These are phyloP conservation scores for Dromas ardeola DNA, from an alignment of 2,113 vertebrate species.

Conservation along the genomic window DNA sequence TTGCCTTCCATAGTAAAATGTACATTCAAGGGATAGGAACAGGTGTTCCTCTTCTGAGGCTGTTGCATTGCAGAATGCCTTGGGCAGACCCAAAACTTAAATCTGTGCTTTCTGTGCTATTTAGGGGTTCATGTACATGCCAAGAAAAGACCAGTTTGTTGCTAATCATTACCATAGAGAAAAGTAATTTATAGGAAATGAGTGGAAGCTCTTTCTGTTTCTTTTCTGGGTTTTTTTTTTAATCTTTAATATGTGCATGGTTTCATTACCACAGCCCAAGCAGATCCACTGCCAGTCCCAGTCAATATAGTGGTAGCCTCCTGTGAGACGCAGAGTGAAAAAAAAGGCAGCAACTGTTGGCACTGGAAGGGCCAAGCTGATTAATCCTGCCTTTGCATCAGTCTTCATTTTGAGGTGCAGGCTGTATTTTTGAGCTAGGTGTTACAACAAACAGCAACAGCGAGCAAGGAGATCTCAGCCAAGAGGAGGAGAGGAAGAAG, in stretches of 20 bases:
- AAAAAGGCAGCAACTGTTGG: neutral
- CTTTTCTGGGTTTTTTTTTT: neutral
- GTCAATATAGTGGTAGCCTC: neutral
- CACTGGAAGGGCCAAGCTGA: neutral
- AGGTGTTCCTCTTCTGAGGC: neutral
- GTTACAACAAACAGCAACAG: neutral
- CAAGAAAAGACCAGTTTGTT: neutral
- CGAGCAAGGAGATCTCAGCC: neutral
- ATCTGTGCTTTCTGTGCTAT: neutral
- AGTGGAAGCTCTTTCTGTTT: neutral
- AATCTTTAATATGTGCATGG: neutral
- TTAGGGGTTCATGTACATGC: neutral
- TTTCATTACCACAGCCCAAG: neutral
- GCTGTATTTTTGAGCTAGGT: neutral
- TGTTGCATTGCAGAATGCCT: neutral
- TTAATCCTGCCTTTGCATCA: neutral
- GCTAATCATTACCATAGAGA: neutral
- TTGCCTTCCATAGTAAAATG: neutral
- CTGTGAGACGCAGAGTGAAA: neutral
- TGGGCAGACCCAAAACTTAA: neutral
- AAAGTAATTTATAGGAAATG: neutral
- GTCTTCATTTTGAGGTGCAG: neutral
- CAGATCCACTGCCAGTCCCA: neutral
- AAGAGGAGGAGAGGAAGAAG: neutral
- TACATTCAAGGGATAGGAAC: neutral